Evolutionary conservation across 2,888 invertebrate species (phyloP), one percentile per base, ranked within the genome.

Genomic region (Hipparchia semele): DNA sequence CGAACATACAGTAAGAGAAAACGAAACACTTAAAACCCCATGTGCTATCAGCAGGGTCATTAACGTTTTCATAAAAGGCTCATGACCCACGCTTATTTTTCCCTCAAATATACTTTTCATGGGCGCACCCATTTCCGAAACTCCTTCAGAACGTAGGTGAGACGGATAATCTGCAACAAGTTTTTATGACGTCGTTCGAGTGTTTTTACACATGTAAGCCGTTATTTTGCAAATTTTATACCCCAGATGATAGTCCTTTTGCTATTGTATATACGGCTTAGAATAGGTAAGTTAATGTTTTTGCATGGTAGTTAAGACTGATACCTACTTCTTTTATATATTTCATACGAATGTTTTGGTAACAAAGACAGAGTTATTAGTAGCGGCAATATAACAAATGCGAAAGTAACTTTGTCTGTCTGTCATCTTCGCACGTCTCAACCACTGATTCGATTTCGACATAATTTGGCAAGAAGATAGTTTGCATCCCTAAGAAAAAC

Each of bases 21-120:
- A 80, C 78, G 84, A 80, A 86, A 86, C 84, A 83, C 82, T 81
- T 79, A 86, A 87, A 85, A 86, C 83, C 83, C 83, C 84, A 83
- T 79, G 78, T 79, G 77, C 87, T 86, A 89, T 90, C 88, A 87
- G 83, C 85, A 78, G 81, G 83, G 84, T 90, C 91, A 90, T 91
- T 92, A 91, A 89, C 89, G 88, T 89, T 90, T 90, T 88, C 89
- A 90, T 91, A 90, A 90, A 91, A 87, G 89, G 90, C 89, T 88
- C 89, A 90, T 85, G 85, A 87, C 83, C 84, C 85, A 82, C 86
- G 84, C 84, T 88, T 90, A 85, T 89, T 79, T 82, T 87, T 86
- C 85, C 86, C 82, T 83, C 81, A 87, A 86, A 88, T 87, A 89
- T 89, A 91, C 90, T 92, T 91, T 88, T 87, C 86, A 87, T 86